Conservation (phyloP, 2,113 vertebrate genomes). For the Forbesichthys papilliferus region DNA sequence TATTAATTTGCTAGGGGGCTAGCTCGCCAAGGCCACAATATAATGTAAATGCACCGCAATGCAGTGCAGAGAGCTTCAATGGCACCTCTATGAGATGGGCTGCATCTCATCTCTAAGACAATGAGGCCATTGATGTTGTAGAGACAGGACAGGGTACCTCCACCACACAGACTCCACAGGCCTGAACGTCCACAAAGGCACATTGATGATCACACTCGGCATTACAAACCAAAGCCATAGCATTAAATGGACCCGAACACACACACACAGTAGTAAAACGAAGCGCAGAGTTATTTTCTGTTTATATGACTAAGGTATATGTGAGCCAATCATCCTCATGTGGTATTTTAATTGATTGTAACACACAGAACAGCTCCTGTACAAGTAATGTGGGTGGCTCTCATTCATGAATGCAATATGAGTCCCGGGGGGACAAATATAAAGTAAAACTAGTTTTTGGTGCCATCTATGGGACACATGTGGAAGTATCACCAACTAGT, state of each 20-base stretch:
- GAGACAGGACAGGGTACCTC: conserved; percentile 71
- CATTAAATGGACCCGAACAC: conserved; percentile 6
- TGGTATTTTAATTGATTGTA: too few relatives aligned
- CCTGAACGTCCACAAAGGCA: conserved; percentile 63
- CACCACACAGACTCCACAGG: conserved; percentile 34
- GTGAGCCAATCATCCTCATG: too few relatives aligned
- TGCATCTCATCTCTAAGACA: conserved; percentile 62
- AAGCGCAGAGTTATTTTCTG: too few relatives aligned
- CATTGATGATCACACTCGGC: conserved; percentile 64
- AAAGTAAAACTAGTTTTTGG: conserved; percentile 22
- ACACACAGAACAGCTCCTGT: background rate
- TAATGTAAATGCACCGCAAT: background rate
- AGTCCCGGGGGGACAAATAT: background rate
- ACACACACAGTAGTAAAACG: too few relatives aligned
- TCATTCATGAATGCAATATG: conserved; percentile 11
- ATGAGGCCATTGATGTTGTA: conserved; percentile 72
- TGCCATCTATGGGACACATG: conserved; percentile 54
- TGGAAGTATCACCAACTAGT: conserved; percentile 20
- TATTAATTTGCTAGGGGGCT: background rate
- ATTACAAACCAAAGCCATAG: conserved; percentile 61
- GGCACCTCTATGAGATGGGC: background rate
- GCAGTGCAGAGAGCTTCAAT: background rate
- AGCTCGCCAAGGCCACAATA: background rate
- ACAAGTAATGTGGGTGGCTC: background rate
- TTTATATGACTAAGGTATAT: too few relatives aligned